These are phyloP conservation scores for Potorous gilbertii DNA, from an alignment of 2,797 vertebrate genomes.

Conservation along the genomic window DNA sequence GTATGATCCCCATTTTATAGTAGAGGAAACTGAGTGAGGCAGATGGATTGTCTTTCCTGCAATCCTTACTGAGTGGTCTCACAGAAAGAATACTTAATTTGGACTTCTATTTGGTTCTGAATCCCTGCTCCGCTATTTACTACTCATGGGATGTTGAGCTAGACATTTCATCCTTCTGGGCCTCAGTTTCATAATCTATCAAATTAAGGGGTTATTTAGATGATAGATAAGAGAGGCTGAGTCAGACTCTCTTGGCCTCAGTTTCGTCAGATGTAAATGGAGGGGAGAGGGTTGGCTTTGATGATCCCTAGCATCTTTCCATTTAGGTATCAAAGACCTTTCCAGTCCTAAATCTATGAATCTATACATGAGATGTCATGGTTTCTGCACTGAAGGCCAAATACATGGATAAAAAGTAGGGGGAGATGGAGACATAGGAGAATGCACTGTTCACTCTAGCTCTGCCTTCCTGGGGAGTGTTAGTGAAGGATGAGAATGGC, in stretches of 20 bases:
- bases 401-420: not conserved
- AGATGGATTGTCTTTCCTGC: not conserved
- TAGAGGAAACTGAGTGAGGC: not conserved
- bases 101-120: not conserved
- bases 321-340: not conserved
- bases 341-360: not conserved
- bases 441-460: not conserved
- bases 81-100: not conserved
- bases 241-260: not conserved
- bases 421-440: not conserved
- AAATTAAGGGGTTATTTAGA: not conserved
- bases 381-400: not conserved
- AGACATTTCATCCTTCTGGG: not conserved
- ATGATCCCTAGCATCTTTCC: not conserved
- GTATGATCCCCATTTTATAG: not conserved
- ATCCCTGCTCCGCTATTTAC: not conserved
- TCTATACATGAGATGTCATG: not conserved
- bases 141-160: not conserved
- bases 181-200: not conserved
- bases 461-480: not conserved
- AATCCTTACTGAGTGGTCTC: not conserved
- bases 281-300: not conserved
- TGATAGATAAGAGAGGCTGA: not conserved
- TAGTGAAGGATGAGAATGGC: not conserved
- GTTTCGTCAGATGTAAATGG: not conserved